Base-by-base conservation (phyloP, 2,113 vertebrate species). In the Phoenicopterus ruber region DNA sequence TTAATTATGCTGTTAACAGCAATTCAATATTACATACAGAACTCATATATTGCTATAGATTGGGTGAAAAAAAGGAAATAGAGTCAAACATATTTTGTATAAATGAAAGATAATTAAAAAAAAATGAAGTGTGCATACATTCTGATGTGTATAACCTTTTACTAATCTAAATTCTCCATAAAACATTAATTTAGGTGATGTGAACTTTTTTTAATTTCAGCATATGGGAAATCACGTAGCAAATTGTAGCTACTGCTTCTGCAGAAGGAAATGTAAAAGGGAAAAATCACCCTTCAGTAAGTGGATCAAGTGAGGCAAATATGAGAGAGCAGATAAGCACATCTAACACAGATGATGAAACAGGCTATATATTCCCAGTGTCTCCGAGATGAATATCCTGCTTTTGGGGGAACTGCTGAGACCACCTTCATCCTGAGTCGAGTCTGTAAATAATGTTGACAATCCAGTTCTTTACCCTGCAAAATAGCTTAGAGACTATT, bases 1-100 rank as follows among this genome's bases (percentile, higher is more conserved):
- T 73, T 92, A 66, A 85, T 90, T 93, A 93, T 93, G 21, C 29
- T 92, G 40, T 88, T 95, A 96, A 80, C 20, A 79, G 29, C 40
- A 80, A 81, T 59, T 71, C 18, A 49, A 6, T 72, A 78, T 38
- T 71, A 40, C 10, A 69, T 36, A 16, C 15, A 92, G 29, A 83
- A 55, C 13, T 62, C 65, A 44, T 67, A 44, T 78, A 65, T 65
- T 71, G 31, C 18, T 88, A 59, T 15, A 47, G 54, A 66, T 15
- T 58, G 5, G 10, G 7, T 76, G 9, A 44, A 46, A 49, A 63
- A 80, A 25, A 4, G 9, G 25, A 65, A 91, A 63, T 49, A 57
- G 1, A 72, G 12, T 42, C 8, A 73, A 59, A 62, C 3, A 5
- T 34, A 26, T 61, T 88, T 91, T 76, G 36, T 80, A 52, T 63